Evolutionary conservation across 2,888 invertebrate species (phyloP).

Genomic region (Ligdia adustata): DNA sequence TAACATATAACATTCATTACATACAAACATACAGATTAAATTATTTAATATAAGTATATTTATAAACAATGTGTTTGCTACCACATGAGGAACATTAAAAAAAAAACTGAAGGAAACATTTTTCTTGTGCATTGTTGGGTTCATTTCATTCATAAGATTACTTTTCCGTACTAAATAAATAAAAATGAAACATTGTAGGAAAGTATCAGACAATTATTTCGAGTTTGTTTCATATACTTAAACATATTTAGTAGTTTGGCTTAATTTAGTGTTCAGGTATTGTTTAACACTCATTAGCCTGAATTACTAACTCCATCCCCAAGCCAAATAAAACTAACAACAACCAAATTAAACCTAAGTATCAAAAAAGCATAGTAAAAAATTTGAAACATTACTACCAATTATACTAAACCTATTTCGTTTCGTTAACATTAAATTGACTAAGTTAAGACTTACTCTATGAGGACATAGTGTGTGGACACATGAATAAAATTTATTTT

Average conservation of each 20-base stretch:
- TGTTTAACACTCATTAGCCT: slow-evolving; percentile 14
- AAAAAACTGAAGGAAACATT: slow-evolving; percentile 20
- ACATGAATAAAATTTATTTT: slow-evolving; percentile 40
- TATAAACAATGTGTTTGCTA: slow-evolving; percentile 11
- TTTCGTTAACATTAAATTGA: slow-evolving; percentile 67
- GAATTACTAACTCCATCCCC: slow-evolving; percentile 59
- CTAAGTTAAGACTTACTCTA: slow-evolving; percentile 72
- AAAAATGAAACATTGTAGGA: too few relatives aligned
- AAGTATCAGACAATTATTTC: too few relatives aligned
- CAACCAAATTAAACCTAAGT: slow-evolving; percentile 73
- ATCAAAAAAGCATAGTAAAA: slow-evolving; percentile 63
- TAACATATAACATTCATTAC: slow-evolving; percentile 13
- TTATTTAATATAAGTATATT: slow-evolving; percentile 1
- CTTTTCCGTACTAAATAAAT: too few relatives aligned
- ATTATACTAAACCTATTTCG: slow-evolving; percentile 68
- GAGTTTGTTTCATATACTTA: background rate
- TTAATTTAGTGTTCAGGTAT: slow-evolving; percentile 10
- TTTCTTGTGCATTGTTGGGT: slow-evolving; percentile 28
- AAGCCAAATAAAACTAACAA: slow-evolving; percentile 64
- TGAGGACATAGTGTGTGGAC: slow-evolving; percentile 52
- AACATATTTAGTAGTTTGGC: slow-evolving; percentile 6
- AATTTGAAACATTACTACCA: slow-evolving; percentile 36
- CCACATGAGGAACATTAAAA: slow-evolving; percentile 30
- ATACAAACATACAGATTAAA: slow-evolving; percentile 7
- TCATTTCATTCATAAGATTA: slow-evolving; percentile 3